Base-by-base conservation (phyloP, 2,113 vertebrate species). In the Capra hircus region DNA sequence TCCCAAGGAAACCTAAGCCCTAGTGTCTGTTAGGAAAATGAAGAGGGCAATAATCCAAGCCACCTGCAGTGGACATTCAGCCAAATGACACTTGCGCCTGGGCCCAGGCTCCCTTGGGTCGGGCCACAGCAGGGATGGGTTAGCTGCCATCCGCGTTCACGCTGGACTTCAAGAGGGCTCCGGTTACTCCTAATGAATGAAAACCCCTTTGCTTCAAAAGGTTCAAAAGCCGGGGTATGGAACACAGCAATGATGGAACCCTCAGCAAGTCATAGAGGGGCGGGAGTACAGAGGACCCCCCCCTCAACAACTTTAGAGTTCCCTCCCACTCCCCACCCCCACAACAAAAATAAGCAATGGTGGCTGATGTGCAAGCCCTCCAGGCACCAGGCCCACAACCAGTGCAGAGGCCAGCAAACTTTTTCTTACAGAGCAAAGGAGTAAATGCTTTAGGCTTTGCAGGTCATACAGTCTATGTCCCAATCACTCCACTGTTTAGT, bases 21-120 rank as follows among this genome's bases (percentile, higher is more conserved):
- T 27, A 7, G 64, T 91, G 91, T 97, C 95, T 97, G 57, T 90
- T 88, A 98, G 81, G 97, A 96, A 97, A 98, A 96, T 59, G 81
- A 95, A 23, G 48, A 94, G 50, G 83, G 89, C 86, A 93, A 43
- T 40, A 71, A 77, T 95, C 93, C 95, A 89, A 95, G 95, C 64
- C 91, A 97, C 93, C 93, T 95, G 93, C 85, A 92, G 45, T 5
- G 4, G 57, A 92, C 59, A 60, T 57, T 53, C 33, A 64, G 91
- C 91, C 94, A 92, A 93, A 67, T 67, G 77, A 93, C 88, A 94
- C 40, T n/a, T 30, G 28, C 0, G 13, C 50, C 88, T 62, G 74
- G 88, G 40, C 52, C 85, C 74, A 67, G 91, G 91, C 48, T 94
- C 82, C 84, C 84, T 30, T 43, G 40, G 36, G 74, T 64, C 5